These are phyloP conservation scores for Crossaster papposus DNA, from an alignment of 53 echinoderm and acorn worm genomes.

Conservation along the genomic window DNA sequence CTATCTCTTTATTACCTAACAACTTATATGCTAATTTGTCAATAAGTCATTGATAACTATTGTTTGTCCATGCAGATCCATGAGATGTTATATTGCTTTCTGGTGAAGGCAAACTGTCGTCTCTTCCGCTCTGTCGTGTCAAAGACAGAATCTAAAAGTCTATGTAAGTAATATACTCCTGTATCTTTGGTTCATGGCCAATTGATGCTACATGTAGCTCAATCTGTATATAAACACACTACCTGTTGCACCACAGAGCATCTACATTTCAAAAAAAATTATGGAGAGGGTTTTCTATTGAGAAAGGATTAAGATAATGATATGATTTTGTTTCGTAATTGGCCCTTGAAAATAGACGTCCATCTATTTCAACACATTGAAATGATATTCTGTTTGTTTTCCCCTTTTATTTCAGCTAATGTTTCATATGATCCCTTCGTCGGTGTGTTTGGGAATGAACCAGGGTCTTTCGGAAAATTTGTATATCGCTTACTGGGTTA, in stretches of 20 bases:
- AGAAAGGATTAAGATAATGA: too few species aligned
- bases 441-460: slow-evolving; percentile 49
- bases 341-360: background rate
- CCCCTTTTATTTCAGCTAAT: slow-evolving; percentile 40
- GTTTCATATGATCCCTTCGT: slow-evolving; percentile 59
- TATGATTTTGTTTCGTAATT: too few species aligned
- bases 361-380: background rate
- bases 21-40: too few species aligned
- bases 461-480: background rate
- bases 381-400: background rate
- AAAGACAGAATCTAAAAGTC: slow-evolving; percentile 28
- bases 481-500: slow-evolving; percentile 71
- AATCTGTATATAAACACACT: too few species aligned
- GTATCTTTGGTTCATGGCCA: background rate
- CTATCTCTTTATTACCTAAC: too few species aligned
- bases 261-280: too few species aligned
- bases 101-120: slow-evolving; percentile 67
- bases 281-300: too few species aligned
- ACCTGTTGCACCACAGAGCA: too few species aligned
- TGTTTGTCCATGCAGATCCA: slow-evolving; percentile 60
- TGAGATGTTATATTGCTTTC: slow-evolving; percentile 75
- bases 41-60: background rate
- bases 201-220: background rate
- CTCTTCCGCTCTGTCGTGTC: slow-evolving; percentile 56
- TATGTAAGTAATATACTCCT: slow-evolving; percentile 61